These are phyloP conservation scores for Sebastes schlegelii DNA, from an alignment of 2,113 vertebrate species.

Conservation along the genomic window DNA sequence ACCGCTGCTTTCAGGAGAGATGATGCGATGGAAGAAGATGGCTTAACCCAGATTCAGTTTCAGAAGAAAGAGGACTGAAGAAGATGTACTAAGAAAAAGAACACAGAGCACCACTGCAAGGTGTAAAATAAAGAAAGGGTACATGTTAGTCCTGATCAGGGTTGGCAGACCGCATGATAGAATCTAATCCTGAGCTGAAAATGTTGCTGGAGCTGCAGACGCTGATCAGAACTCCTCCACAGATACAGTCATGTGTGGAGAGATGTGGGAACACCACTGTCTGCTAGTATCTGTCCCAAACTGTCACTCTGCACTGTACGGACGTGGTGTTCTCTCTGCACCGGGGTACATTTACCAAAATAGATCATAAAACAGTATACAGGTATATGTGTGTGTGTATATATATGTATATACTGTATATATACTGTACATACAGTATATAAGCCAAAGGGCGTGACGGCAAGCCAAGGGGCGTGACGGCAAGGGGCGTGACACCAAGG, in stretches of 20 bases:
- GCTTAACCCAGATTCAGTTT: neutral
- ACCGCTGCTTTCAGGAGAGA: neutral
- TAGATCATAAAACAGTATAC: neutral
- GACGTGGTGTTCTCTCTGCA: conserved; percentile 14
- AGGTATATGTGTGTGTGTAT: too few relatives aligned
- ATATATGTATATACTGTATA: too few relatives aligned
- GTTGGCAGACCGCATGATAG: conserved; percentile 33
- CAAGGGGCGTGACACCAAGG: too few relatives aligned
- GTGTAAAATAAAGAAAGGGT: neutral
- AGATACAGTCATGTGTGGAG: conserved; percentile 19
- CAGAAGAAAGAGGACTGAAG: neutral
- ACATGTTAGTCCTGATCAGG: conserved; percentile 25
- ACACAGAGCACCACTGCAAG: conserved; percentile 1
- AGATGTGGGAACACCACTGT: conserved; percentile 12
- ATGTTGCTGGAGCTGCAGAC: conserved; percentile 37
- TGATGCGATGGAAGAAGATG: neutral
- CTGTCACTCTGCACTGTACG: conserved; percentile 28
- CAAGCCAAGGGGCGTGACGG: too few relatives aligned
- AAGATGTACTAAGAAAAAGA: neutral
- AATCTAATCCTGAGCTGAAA: conserved; percentile 39
- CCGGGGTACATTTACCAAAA: conserved; percentile 18
- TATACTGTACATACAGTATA: too few relatives aligned
- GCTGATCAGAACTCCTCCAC: conserved; percentile 31
- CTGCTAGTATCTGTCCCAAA: conserved; percentile 21
- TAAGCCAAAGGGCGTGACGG: too few relatives aligned